Evolutionary conservation across 1,140 invertebrate genomes (phyloP), one percentile per base, ranked within the genome.

Genomic region (Ceratina calcarata): DNA sequence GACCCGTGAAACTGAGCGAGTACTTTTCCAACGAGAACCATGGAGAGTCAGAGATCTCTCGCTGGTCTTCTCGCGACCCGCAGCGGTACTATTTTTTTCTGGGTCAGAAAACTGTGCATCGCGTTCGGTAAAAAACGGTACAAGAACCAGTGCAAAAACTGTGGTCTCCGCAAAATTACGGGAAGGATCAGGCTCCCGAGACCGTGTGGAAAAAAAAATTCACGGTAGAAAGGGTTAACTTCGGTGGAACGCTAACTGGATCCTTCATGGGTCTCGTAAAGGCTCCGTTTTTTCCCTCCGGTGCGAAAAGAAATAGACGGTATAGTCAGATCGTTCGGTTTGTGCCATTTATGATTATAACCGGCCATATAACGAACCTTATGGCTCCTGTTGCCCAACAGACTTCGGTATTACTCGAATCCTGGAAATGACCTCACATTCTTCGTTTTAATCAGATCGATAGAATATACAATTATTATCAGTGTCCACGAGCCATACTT

Each of bases 221-320:
- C 64, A 51, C 66, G 22, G 51, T 13, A 10, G 0, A 86, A 87
- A 86, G 84, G 85, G 80, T 87, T 86, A 73, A 86, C 85, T 85
- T 69, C 32, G 64, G 82, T 73, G 32, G 58, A 73, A 53, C 69
- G 69, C 64, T 87, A 83, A 87, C 85, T 66, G 81, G 77, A 79
- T 57, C 18, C 70, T 74, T 69, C 72, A 37, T 67, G 45, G 78
- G 13, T 8, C n/a, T 60, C 75, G 15, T 79, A 70, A 81, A 83
- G n/a, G 60, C 24, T 16, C 51, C 22, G 16, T 7, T 57, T 78
- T 69, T 66, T 77, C n/a, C 53, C 16, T 51, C 3, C 12, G 16
- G 7, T n/a, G 55, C 18, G n/a, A 20, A 4, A 18, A 57, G 64
- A 72, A 55, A 58, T 13, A 51, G 58, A 65, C 60, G 51, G 18